Percentiles rank a stretch among this genome's conserved stretches.
phyloP scores from a whole-genome alignment of 1,140 invertebrate genomes.

The Platorchestia sp. region DNA sequence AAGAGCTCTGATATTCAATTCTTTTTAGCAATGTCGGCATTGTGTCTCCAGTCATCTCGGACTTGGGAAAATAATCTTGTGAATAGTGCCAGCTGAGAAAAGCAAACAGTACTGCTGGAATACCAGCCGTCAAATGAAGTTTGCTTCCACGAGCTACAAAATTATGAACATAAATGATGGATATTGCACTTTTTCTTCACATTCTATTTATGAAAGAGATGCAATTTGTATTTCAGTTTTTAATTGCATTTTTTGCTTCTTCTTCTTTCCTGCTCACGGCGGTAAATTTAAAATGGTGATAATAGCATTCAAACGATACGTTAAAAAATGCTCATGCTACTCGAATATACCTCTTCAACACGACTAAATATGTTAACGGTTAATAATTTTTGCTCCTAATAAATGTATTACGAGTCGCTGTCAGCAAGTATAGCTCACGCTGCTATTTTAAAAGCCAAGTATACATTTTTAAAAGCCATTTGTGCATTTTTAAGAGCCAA shows the following conservation, averaged over 20 bases:
- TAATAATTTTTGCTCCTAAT: no score
- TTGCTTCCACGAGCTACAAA: not conserved
- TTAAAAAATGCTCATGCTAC: not conserved
- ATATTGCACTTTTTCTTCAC: not conserved
- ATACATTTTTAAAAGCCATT: no score
- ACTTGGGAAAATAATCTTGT: no score
- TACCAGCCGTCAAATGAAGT: not conserved
- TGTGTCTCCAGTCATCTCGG: not conserved
- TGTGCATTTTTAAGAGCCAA: no score
- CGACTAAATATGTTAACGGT: no score
- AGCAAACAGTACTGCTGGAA: no score
- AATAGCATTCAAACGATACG: not conserved
- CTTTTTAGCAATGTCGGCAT: not conserved
- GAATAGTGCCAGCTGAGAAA: no score
- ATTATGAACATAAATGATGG: not conserved
- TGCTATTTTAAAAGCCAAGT: no score
- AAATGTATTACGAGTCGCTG: no score
- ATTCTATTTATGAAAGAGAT: no score
- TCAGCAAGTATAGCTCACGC: no score
- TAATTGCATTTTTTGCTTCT: not conserved
- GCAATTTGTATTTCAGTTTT: not conserved
- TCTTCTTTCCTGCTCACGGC: not conserved
- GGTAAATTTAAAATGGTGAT: not conserved
- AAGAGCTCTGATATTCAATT: not conserved
- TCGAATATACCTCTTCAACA: not conserved